Percentiles rank a stretch among this genome's conserved stretches.
Evolutionary conservation across 2,888 invertebrate genomes (phyloP).

Genomic region (Aleiodes leptofemur): DNA sequence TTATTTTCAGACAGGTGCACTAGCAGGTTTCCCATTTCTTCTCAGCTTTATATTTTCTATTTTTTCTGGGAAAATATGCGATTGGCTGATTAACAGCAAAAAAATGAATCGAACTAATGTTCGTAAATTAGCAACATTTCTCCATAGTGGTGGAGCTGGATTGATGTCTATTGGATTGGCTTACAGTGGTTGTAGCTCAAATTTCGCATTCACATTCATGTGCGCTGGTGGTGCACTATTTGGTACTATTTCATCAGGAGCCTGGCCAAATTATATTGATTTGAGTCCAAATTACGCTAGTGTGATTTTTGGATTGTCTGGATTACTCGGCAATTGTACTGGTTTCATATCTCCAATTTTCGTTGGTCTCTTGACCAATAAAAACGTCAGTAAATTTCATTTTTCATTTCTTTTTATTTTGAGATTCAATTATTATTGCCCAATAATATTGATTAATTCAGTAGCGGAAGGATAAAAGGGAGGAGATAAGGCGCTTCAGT

Average conservation of each 20-base stretch:
- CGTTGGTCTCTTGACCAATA: slow-evolving; percentile 78
- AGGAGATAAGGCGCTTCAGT: no score
- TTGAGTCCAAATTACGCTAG: slow-evolving; percentile 81
- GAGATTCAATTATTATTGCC: no score
- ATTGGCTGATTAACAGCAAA: slow-evolving; percentile 78
- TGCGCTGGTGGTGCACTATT: slow-evolving; percentile 80
- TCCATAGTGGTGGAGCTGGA: slow-evolving; percentile 80
- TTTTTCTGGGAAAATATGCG: slow-evolving; percentile 78
- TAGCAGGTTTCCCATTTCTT: slow-evolving; percentile 81
- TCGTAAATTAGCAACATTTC: slow-evolving; percentile 80
- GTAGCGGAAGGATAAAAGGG: no score
- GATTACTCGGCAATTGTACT: slow-evolving; percentile 78
- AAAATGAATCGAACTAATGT: slow-evolving; percentile 80
- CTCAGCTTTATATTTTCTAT: slow-evolving; percentile 79
- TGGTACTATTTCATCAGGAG: slow-evolving; percentile 82
- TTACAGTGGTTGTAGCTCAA: slow-evolving; percentile 80
- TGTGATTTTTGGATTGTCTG: slow-evolving; percentile 80
- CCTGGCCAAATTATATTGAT: slow-evolving; percentile 82
- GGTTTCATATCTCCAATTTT: slow-evolving; percentile 81
- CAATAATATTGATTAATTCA: no score
- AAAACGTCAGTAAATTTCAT: no score
- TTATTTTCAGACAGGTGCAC: slow-evolving; percentile 78
- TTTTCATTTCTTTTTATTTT: no score
- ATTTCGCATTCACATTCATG: slow-evolving; percentile 79
- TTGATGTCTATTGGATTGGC: slow-evolving; percentile 80